Evolutionary conservation across 2,797 vertebrate species (phyloP), one percentile per base, ranked within the genome.

Genomic region (Pangasius djambal): DNA sequence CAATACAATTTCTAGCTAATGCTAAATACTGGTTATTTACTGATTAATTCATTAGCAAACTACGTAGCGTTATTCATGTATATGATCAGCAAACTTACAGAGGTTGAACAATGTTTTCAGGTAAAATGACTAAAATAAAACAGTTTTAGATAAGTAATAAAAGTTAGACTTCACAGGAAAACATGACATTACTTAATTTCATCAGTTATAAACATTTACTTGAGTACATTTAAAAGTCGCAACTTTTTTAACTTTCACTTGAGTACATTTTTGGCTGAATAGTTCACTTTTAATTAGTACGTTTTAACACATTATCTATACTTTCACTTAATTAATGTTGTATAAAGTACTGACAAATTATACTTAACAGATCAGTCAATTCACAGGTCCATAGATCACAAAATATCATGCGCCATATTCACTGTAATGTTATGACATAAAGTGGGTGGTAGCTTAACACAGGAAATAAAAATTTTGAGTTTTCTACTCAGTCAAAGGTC

Each of bases 401-500:
- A 65, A 65, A 85, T 67, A 57, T 40, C 65, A 65, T 18, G 65
- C 18, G 34, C 1, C 61, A 55, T 50, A 34, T 63, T n/a, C 25
- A 48, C 48, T 48, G 48, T 48, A 48, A 83, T 16, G 25, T 9
- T 83, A 48, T 83, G 37, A 18, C 15, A 44, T 70, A 57, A 70
- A 44, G 7, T 55, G 69, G 22, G 44, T 55, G 22, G 57, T 55
- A 44, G 69, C 52, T 55, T 77, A 87, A 55, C 22, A n/a, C 25
- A 72, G 9, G 7, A 78, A 79, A 79, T 88, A 28, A 15, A 77
- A 28, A 88, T 65, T 18, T 40, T 10, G 3, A 61, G 15, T 52
- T 75, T 86, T 44, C 37, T 77, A 31, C 85, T 6, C 15, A 72
- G 70, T 69, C 44, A 65, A 82, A 91, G 92, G 93, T 93, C 92